A percentile compares a stretch with the other conserved stretches of the same genome.
These are phyloP conservation scores for Leptinotarsa undecemlineata DNA, from an alignment of 1,140 invertebrate species.

Conservation along the genomic window DNA sequence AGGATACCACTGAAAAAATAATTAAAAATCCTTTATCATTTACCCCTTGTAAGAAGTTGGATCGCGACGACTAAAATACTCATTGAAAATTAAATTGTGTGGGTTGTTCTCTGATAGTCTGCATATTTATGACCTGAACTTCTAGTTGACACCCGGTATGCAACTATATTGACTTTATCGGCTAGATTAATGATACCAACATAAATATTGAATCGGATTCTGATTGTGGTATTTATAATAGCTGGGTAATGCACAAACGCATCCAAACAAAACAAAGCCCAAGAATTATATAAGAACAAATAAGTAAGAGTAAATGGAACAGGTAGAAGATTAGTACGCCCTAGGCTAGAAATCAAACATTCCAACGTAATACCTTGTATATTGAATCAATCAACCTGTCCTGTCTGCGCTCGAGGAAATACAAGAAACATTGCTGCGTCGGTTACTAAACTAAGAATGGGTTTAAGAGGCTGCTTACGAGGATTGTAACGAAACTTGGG, in stretches of 20 bases:
- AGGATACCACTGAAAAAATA: no score
- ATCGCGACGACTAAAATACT: no score
- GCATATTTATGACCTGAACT: not conserved
- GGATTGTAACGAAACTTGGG: not conserved
- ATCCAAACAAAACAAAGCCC: slow-evolving; percentile 6
- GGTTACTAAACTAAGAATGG: not conserved
- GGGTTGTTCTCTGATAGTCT: no score
- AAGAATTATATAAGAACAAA: slow-evolving; percentile 26
- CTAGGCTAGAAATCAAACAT: slow-evolving; percentile 27
- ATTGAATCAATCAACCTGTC: slow-evolving; percentile 26
- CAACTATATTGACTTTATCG: not conserved
- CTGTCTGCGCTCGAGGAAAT: slow-evolving; percentile 22
- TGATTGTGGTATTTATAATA: slow-evolving; percentile 7
- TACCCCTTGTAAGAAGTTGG: no score
- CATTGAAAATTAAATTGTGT: no score
- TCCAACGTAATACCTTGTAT: slow-evolving; percentile 27
- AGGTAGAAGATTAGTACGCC: slow-evolving; percentile 15
- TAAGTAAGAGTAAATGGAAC: slow-evolving; percentile 28
- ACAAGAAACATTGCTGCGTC: slow-evolving; percentile 7
- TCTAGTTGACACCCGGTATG: not conserved
- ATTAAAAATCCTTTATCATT: no score
- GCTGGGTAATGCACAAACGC: slow-evolving; percentile 6
- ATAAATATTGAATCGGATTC: not conserved
- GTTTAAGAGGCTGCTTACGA: not conserved
- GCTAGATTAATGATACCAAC: not conserved